These are phyloP conservation scores for Phylloscopus trochiloides DNA, from an alignment of 2,113 vertebrate genomes.

Conservation along the genomic window DNA sequence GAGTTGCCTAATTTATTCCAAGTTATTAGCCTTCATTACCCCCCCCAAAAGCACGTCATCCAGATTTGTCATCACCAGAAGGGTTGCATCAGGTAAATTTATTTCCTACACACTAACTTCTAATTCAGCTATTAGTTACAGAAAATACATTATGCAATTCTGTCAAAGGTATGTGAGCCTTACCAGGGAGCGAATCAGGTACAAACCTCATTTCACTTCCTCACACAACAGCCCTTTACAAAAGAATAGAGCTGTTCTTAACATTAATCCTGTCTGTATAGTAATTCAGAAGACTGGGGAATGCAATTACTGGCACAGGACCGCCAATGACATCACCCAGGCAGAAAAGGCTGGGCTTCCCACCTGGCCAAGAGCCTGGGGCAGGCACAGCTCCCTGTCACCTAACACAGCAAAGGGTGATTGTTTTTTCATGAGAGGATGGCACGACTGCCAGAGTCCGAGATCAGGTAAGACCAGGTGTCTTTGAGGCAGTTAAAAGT, in stretches of 20 bases:
- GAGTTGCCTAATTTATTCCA: not conserved
- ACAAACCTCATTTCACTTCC: not conserved
- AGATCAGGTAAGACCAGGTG: not conserved
- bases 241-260: not conserved
- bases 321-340: not conserved
- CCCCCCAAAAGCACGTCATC: not conserved
- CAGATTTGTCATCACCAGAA: not conserved
- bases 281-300: not conserved
- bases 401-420: rapidly evolving
- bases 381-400: not conserved
- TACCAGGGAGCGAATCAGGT: not conserved
- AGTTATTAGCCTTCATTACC: not conserved
- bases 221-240: not conserved
- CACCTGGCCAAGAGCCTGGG: not conserved
- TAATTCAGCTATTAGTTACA: slow-evolving; percentile 7
- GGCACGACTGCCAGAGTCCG: rapidly evolving
- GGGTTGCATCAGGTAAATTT: not conserved
- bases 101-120: not conserved
- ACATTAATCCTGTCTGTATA: not conserved
- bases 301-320: not conserved
- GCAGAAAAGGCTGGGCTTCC: not conserved
- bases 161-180: not conserved
- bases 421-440: not conserved
- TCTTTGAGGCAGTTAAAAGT: not conserved
- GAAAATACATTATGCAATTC: not conserved